phyloP scores from a whole-genome alignment of 2,113 vertebrate species.

The Candoia aspera region DNA sequence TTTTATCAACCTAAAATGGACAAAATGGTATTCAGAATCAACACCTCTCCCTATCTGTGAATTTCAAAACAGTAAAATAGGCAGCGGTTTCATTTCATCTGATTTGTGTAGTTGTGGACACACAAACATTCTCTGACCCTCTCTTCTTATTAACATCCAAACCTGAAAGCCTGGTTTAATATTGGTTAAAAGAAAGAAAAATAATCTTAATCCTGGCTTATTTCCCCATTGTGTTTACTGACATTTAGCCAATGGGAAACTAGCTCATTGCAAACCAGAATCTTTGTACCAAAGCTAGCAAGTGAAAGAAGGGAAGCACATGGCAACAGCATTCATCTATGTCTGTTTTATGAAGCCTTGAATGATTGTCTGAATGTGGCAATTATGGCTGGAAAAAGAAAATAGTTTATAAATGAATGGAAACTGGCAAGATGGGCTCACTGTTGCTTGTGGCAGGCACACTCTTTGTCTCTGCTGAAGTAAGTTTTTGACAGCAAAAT shows the following conservation, averaged over 20 bases:
- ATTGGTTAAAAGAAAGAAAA: neutral
- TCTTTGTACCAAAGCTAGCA: neutral
- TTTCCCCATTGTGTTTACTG: neutral
- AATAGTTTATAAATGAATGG: neutral
- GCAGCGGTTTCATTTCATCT: neutral
- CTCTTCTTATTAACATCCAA: neutral
- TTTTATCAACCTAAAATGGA: slow-evolving; percentile 38
- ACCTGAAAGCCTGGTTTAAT: neutral
- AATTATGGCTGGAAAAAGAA: neutral
- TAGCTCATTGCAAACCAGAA: neutral
- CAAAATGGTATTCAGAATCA: neutral
- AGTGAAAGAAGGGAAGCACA: neutral
- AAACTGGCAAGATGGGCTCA: neutral
- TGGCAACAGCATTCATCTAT: neutral
- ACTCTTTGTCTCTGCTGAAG: neutral
- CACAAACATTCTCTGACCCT: no score
- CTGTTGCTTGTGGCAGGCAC: no score
- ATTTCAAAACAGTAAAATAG: neutral
- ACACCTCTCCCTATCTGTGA: neutral
- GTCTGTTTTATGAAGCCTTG: neutral
- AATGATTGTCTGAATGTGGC: neutral
- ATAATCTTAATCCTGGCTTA: neutral
- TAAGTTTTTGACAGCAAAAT: neutral
- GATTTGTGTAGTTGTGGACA: neutral
- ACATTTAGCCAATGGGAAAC: neutral